phyloP scores from a whole-genome alignment of 2,888 invertebrate species.

The Polydrusus tereticollis region DNA sequence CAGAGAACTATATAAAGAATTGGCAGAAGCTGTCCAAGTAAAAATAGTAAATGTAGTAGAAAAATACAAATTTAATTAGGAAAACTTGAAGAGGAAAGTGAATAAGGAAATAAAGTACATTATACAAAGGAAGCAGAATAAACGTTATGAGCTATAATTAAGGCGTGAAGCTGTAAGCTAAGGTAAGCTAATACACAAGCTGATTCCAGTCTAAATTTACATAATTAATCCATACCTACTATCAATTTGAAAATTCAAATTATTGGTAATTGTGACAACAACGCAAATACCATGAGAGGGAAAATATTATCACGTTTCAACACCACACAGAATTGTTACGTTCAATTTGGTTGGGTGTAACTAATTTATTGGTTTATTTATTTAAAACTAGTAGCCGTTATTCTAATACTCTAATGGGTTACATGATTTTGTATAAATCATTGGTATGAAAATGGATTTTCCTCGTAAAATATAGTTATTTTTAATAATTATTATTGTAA shows the following conservation, averaged over 20 bases:
- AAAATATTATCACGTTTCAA: slow-evolving; percentile 26
- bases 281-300: background rate
- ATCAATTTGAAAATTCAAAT: background rate
- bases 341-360: slow-evolving; percentile 27
- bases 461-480: background rate
- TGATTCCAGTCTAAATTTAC: no score
- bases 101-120: no score
- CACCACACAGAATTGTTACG: slow-evolving; percentile 23
- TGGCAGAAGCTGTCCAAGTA: no score
- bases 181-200: no score
- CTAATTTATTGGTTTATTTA: slow-evolving; percentile 27
- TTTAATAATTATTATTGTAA: background rate
- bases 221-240: no score
- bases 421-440: background rate
- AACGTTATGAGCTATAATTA: no score
- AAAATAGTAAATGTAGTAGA: no score
- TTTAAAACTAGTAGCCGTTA: background rate
- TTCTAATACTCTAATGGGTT: slow-evolving; percentile 11
- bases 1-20: no score
- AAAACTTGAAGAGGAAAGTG: no score
- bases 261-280: slow-evolving; percentile 21
- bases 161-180: no score
- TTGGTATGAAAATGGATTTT: background rate
- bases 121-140: no score
- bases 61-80: no score